These are phyloP conservation scores for Sebastes flavidus DNA, from an alignment of 2,797 vertebrate genomes.

Conservation along the genomic window DNA sequence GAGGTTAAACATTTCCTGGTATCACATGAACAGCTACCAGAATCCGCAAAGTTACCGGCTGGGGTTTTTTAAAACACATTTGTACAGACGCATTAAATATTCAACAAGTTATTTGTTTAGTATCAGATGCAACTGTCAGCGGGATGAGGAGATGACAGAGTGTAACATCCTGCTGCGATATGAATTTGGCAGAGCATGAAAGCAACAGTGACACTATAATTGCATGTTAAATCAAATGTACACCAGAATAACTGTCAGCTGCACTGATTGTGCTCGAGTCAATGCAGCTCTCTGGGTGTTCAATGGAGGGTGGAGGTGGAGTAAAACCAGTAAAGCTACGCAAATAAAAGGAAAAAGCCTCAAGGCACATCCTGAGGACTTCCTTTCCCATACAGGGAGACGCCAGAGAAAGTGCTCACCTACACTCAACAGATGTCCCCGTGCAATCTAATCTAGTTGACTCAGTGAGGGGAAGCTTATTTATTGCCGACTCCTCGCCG, in stretches of 20 bases:
- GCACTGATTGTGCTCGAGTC: conserved; percentile 41
- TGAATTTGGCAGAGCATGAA: conserved; percentile 58
- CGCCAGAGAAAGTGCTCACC: conserved; percentile 59
- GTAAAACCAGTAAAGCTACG: conserved; percentile 26
- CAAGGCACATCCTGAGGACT: conserved; percentile 63
- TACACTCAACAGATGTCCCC: conserved; percentile 78
- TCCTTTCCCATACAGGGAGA: conserved; percentile 71
- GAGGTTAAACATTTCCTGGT: conserved; percentile 90
- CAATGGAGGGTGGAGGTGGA: conserved; percentile 66
- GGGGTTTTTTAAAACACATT: conserved; percentile 22
- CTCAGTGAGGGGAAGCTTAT: conserved; percentile 67
- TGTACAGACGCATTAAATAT: conserved; percentile 29
- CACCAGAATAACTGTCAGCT: conserved; percentile 49
- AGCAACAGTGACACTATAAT: conserved; percentile 47
- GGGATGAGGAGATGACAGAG: conserved; percentile 28
- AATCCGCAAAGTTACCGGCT: conserved; percentile 69
- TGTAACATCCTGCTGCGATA: conserved; percentile 28
- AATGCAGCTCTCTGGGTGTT: conserved; percentile 45
- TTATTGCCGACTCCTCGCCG: conserved; percentile 75
- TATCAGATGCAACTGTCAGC: conserved; percentile 2
- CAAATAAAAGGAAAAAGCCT: conserved; percentile 61
- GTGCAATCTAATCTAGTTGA: conserved; percentile 75
- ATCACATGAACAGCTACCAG: conserved; percentile 80
- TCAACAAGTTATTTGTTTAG: conserved; percentile 53
- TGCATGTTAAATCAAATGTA: conserved; percentile 58